Evolutionary conservation across 1,140 invertebrate species (phyloP).

Genomic region (Nylanderia fulva): DNA sequence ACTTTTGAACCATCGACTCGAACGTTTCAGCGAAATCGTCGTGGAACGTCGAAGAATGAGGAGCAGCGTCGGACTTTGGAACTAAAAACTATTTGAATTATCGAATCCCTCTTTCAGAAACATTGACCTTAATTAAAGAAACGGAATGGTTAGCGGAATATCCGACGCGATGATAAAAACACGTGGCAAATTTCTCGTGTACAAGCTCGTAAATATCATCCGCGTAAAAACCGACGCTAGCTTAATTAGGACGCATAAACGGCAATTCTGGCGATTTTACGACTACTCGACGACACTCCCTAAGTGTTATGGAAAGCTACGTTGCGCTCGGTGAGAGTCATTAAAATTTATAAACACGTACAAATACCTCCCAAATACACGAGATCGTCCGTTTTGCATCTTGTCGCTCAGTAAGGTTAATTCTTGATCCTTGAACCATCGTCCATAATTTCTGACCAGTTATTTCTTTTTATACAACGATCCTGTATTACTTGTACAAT

Average conservation of each 20-base stretch:
- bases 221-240: background rate
- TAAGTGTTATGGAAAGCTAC: background rate
- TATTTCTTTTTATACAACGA: slow-evolving; percentile 30
- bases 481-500: background rate
- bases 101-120: background rate
- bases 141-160: background rate
- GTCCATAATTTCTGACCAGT: slow-evolving; percentile 3
- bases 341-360: slow-evolving; percentile 36
- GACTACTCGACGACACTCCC: background rate
- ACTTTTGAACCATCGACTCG: background rate
- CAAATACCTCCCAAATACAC: slow-evolving; percentile 9
- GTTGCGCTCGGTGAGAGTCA: background rate
- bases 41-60: background rate
- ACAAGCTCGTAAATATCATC: background rate
- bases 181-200: background rate
- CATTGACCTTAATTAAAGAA: background rate
- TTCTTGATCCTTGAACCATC: slow-evolving; percentile 20
- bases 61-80: background rate
- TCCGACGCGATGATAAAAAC: background rate
- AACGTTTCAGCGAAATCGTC: background rate
- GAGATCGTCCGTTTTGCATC: background rate
- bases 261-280: background rate
- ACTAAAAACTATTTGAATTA: background rate
- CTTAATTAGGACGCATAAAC: slow-evolving; percentile 1
- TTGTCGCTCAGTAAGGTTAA: slow-evolving; percentile 7